These are phyloP conservation scores for Lepeophtheirus nordmannii DNA, from an alignment of 2,888 invertebrate species.

Conservation along the genomic window DNA sequence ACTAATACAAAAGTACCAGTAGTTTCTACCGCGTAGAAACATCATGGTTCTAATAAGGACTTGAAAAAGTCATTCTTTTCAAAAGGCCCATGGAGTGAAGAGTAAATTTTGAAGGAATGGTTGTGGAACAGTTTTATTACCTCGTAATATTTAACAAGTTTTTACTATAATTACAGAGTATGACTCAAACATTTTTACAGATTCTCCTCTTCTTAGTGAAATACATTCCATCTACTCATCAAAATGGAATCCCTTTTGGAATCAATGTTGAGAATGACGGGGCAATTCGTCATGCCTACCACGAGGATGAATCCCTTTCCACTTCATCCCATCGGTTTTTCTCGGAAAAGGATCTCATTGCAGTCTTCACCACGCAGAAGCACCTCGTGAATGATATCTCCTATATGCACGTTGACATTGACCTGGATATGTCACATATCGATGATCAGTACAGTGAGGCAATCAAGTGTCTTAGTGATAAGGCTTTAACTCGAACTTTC, in stretches of 20 bases:
- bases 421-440: neutral
- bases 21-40: too few relatives aligned
- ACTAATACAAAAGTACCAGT: too few relatives aligned
- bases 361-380: neutral
- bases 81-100: too few relatives aligned
- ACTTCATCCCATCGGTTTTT: neutral
- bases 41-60: too few relatives aligned
- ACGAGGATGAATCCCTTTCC: neutral
- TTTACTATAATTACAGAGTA: too few relatives aligned
- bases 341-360: constrained; percentile 3
- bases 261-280: neutral
- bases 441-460: neutral
- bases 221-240: too few relatives aligned
- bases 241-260: neutral
- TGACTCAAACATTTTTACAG: too few relatives aligned
- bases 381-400: neutral
- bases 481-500: neutral
- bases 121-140: too few relatives aligned
- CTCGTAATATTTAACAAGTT: too few relatives aligned
- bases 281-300: constrained; percentile 1
- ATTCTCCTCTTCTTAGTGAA: too few relatives aligned
- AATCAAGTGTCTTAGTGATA: neutral
- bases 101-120: too few relatives aligned
- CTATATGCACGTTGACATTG: neutral
- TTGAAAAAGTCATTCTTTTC: too few relatives aligned